Percentiles rank a stretch among this genome's conserved stretches.
Conservation (phyloP, 1,140 invertebrate species). For the Anoplolepis gracilipes region DNA sequence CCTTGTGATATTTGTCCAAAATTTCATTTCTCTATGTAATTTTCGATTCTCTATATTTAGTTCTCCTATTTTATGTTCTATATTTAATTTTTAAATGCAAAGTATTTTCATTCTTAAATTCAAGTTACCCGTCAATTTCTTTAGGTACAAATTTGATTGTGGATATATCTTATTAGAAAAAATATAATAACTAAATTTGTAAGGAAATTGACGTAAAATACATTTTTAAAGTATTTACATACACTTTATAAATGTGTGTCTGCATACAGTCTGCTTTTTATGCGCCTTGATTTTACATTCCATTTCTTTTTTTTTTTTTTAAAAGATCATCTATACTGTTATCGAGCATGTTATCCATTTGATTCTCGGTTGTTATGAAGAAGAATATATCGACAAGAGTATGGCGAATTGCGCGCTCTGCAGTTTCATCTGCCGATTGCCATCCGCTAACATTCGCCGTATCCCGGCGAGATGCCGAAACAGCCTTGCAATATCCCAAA, state of each 20-base stretch:
- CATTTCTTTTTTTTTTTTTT: neutral
- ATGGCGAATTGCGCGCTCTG: slow-evolving; percentile 25
- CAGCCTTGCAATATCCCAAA: slow-evolving; percentile 27
- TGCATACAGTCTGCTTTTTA: neutral
- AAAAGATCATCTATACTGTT: neutral
- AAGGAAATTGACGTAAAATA: neutral
- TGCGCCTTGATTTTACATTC: slow-evolving; percentile 26
- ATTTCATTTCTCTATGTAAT: neutral
- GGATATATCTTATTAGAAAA: too few species aligned
- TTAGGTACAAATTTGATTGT: too few species aligned
- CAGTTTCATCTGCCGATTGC: slow-evolving; percentile 37
- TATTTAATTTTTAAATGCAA: too few species aligned
- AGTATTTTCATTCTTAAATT: neutral
- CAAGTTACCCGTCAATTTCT: neutral
- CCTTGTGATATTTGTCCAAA: neutral
- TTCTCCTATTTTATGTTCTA: too few species aligned
- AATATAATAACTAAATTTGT: too few species aligned
- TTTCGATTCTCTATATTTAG: neutral
- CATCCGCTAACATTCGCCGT: slow-evolving; percentile 14
- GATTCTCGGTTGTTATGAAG: slow-evolving; percentile 38
- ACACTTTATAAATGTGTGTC: neutral
- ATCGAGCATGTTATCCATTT: slow-evolving; percentile 35
- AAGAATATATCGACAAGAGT: slow-evolving; percentile 44
- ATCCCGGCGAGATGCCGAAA: slow-evolving; percentile 16
- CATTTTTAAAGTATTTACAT: neutral